Base-by-base conservation (phyloP, 2,888 invertebrate species). In the Sesamia inferens region DNA sequence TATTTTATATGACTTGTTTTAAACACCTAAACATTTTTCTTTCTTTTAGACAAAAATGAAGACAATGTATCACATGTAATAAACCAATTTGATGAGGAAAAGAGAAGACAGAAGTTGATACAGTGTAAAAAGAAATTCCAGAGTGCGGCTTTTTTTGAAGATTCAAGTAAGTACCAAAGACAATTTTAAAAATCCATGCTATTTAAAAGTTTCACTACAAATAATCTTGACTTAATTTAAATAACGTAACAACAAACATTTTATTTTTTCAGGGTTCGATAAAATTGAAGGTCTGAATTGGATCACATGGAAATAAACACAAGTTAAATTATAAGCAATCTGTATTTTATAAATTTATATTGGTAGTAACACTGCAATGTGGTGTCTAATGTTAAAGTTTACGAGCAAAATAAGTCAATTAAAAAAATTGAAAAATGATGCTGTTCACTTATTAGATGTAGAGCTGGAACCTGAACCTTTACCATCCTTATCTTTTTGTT, bases 271-370 rank as follows among this genome's bases (percentile, higher is more conserved):
- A 96, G 95, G 87, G 86, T 96, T 92, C 90, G 94, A 94, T 0
- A 93, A 92, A 88, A 95, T 96, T 82, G 95, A 96, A 88, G 96
- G 96, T 54, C 88, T 95, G 11, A 96, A 96, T 81, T 96, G 96
- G 96, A 95, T 96, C 70, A 87, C 93, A 65, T 96, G 96, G 96
- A 93, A 94, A 88, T 92, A 90, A 90, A 84, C 67, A 78, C 63
- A 71, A 78, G 47, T 66, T 76, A 70, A 72, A 72, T 85, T 74
- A 82, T 83, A 88, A 89, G 86, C 78, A 87, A 88, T 82, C 77
- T 88, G 78, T 89, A 83, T 89, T 91, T 90, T 85, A 89, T 88
- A 89, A 90, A 92, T 91, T 90, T 90, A 90, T 86, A 88, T 87
- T 90, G 88, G 86, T 87, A 91, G 88, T 92, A 87, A 92, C 90